Evolutionary conservation across 2,113 vertebrate species (phyloP).

Genomic region (Octodon degus): DNA sequence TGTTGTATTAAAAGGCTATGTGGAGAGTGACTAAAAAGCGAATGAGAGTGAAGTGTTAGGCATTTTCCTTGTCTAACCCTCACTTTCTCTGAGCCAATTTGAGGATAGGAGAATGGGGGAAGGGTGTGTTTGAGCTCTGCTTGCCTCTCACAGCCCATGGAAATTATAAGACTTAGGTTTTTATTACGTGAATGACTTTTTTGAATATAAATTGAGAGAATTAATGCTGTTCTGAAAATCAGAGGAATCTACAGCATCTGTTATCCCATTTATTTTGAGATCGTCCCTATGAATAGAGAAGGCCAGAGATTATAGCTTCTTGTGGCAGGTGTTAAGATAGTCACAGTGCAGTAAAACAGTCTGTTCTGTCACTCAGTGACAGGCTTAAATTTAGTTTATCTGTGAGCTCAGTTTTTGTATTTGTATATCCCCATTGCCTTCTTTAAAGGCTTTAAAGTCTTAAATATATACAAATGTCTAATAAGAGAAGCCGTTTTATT

Average conservation of each 20-base stretch:
- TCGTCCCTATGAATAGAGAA: background rate
- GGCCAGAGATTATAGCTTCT: slow-evolving; percentile 37
- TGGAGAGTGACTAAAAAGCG: background rate
- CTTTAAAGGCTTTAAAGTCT: background rate
- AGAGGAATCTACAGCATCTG: background rate
- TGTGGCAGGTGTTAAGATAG: slow-evolving; percentile 37
- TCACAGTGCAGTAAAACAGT: slow-evolving; percentile 33
- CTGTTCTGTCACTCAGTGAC: slow-evolving; percentile 42
- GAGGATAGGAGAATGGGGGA: background rate
- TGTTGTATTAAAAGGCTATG: background rate
- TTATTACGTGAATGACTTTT: slow-evolving; percentile 12
- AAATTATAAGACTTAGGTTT: slow-evolving; percentile 4
- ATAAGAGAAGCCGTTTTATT: background rate
- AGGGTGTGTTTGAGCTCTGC: background rate
- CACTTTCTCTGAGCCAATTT: background rate
- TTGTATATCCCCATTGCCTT: slow-evolving; percentile 7
- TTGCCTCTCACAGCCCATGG: background rate
- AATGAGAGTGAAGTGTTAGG: background rate
- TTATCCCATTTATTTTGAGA: background rate
- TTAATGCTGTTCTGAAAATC: slow-evolving; percentile 7
- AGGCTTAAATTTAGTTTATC: slow-evolving; percentile 52
- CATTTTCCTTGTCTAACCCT: background rate
- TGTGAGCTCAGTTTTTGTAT: background rate
- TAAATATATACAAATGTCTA: slow-evolving; percentile 19
- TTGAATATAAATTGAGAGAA: slow-evolving; percentile 36